Base-by-base conservation (phyloP, 2,888 invertebrate genomes). In the Dascillus cervinus region DNA sequence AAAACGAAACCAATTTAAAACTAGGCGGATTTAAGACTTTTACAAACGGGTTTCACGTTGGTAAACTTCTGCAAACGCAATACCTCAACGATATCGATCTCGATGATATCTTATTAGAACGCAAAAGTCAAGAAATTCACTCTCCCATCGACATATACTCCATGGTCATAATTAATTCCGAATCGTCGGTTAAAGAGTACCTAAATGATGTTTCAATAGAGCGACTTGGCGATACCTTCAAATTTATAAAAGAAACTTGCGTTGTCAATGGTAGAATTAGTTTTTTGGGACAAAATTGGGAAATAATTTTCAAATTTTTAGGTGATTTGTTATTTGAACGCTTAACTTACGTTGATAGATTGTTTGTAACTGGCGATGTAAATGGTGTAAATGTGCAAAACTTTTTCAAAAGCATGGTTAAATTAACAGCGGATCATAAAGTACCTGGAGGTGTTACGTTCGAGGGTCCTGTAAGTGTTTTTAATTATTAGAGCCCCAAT, bases 41-140 rank as follows among this genome's bases (percentile, higher is more conserved):
- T 9, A 35, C 71, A 0, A 71, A 72, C 39, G 54, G 60, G 3
- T 46, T 69, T 2, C 47, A 52, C 8, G 44, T 69, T 5, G 43
- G 50, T 11, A 40, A 52, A 9, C 29, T 29, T 20, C 9, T 65
- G 2, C 39, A 52, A n/a, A 34, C 63, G 2, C 41, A 51, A 4
- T 50, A 49, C 2, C 34, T 70, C 0, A 70, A 70, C 40, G 53
- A 55, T 5, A 47, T 65, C 4, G 47, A 54, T 8, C 46, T 65
- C 3, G 43, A 52, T 4, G 43, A 57, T 27, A 53, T 73, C 25
- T 57, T 71, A 11, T 64, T 62, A 1, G 66, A 61, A 37, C 45
- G 53, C 26, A 57, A 51, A 8, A 30, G 46, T n/a, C 64, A 66
- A 46, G 32, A 37, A 13, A 43, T 65, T n/a, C 13, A 21, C n/a